These are phyloP conservation scores for Sarcophilus harrisii DNA, from an alignment of 2,797 vertebrate species.

Conservation along the genomic window DNA sequence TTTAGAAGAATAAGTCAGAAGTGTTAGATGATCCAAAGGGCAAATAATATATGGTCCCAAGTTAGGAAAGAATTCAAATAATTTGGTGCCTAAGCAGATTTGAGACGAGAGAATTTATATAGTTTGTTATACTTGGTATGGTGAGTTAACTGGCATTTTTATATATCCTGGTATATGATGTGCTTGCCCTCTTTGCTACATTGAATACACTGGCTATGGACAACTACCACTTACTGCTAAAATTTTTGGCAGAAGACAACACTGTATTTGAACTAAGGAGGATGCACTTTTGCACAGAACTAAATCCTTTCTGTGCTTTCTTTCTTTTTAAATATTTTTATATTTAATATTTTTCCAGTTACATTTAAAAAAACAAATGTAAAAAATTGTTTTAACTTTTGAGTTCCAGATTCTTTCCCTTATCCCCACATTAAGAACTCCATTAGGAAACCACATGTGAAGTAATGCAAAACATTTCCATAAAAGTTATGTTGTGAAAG, in stretches of 20 bases:
- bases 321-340: background rate
- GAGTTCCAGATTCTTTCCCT: too few relatives aligned
- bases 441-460: too few relatives aligned
- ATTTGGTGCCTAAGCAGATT: background rate
- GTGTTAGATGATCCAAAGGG: background rate
- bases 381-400: too few relatives aligned
- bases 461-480: too few relatives aligned
- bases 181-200: background rate
- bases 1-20: background rate
- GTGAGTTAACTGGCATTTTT: background rate
- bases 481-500: too few relatives aligned
- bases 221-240: background rate
- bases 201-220: background rate
- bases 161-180: background rate
- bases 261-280: background rate
- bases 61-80: background rate
- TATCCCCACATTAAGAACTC: too few relatives aligned
- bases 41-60: background rate
- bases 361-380: too few relatives aligned
- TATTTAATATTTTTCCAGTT: too few relatives aligned
- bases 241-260: background rate
- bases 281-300: slow-evolving; percentile 17
- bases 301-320: background rate
- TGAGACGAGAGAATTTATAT: background rate
- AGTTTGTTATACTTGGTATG: background rate